A percentile compares a stretch with the other conserved stretches of the same genome.
Conservation (phyloP, 2,888 invertebrate genomes). For the Parnassius glacialis region DNA sequence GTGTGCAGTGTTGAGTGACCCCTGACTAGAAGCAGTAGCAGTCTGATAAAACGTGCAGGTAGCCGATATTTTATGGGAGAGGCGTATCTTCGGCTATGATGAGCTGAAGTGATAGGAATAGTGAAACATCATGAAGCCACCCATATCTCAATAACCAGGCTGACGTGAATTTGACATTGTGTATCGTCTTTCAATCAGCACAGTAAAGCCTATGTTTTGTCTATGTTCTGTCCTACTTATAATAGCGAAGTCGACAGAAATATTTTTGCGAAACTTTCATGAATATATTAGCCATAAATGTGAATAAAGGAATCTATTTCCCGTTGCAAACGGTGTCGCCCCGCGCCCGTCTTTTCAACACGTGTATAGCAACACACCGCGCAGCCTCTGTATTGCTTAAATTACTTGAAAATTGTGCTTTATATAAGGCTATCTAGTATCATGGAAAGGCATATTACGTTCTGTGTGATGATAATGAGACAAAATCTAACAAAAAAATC, state of each 20-base stretch:
- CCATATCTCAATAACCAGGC: too few species aligned
- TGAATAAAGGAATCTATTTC: constrained; percentile 77
- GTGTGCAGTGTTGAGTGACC: too few species aligned
- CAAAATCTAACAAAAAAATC: too few species aligned
- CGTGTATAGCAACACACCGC: constrained; percentile 40
- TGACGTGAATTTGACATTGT: too few species aligned
- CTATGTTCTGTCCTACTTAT: constrained; percentile 51
- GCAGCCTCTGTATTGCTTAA: constrained; percentile 31
- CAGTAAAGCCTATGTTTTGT: constrained; percentile 50
- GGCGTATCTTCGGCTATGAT: too few species aligned
- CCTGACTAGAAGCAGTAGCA: too few species aligned
- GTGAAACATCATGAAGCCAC: too few species aligned
- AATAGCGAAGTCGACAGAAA: constrained; percentile 65
- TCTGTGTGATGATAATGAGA: too few species aligned
- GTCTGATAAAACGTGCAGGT: too few species aligned
- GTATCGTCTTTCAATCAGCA: constrained; percentile 31
- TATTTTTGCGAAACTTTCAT: constrained; percentile 78
- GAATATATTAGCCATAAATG: constrained; percentile 81
- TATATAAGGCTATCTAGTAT: constrained; percentile 29
- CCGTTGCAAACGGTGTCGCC: constrained; percentile 46
- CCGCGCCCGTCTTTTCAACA: constrained; percentile 33
- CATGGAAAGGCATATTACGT: too few species aligned
- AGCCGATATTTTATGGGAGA: too few species aligned
- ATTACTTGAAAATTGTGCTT: constrained; percentile 42
- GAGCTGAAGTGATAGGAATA: too few species aligned